Evolutionary conservation across 1,140 invertebrate species (phyloP), one percentile per base, ranked within the genome.

Genomic region (Bombus consobrinus): DNA sequence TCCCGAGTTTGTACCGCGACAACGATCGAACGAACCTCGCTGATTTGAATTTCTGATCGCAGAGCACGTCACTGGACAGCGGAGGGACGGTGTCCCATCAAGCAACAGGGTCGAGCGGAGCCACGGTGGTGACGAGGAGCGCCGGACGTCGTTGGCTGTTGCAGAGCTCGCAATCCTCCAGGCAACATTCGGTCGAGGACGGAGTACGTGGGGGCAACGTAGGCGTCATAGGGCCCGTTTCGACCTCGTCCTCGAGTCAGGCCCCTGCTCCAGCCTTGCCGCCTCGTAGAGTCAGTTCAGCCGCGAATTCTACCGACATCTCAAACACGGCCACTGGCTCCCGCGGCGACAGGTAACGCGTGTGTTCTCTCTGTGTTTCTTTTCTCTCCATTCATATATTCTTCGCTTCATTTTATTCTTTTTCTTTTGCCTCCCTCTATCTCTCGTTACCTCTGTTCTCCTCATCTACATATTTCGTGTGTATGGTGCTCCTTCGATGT

Each of bases 261-360:
- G 88, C 92, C 85, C 88, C 92, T 28, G 88, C 89, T 85, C 91
- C 93, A 80, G 91, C 91, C 81, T 88, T 94, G 83, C 91, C 93
- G 81, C 91, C 93, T 77, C 94, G 94, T 53, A 92, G 93, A 85
- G 88, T 94, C 92, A 94, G 93, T 94, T 93, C 94, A 43, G 93
- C 93, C 81, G 86, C 92, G 83, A 93, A 95, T 90, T 88, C 93
- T 73, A 90, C 89, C 64, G 94, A 94, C 87, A 91, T 93, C 85
- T 83, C 89, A 77, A 93, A 93, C 89, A 84, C 92, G 39, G 81
- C 85, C 69, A 57, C 84, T 57, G 82, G 81, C 66, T 80, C 90
- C 81, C 92, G 92, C 41, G 87, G 88, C 80, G 92, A 93, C 89
- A 93, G 93, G 93, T 94, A 93, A 93, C 72, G 43, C 62, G 53